Evolutionary conservation across 2,113 vertebrate genomes (phyloP).

Genomic region (Tragulus kanchil): DNA sequence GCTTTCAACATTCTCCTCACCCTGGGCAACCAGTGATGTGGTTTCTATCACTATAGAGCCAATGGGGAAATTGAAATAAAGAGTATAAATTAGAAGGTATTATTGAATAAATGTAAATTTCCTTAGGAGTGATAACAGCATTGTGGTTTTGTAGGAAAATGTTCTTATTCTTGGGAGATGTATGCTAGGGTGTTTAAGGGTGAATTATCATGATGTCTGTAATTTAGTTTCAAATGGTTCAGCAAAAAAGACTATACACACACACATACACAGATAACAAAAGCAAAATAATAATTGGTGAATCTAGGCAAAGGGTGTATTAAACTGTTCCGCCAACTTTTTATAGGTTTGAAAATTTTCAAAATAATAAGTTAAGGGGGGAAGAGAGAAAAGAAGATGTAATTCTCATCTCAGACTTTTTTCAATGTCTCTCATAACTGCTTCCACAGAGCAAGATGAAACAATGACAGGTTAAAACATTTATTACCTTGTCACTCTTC

Average conservation of each 20-base stretch:
- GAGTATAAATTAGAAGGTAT: slow-evolving; percentile 44
- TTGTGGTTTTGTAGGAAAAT: not conserved
- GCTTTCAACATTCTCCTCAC: not conserved
- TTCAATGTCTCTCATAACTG: slow-evolving; percentile 6
- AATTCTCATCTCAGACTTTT: slow-evolving; percentile 53
- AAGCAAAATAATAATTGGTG: slow-evolving; percentile 43
- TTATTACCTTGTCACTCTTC: slow-evolving; percentile 42
- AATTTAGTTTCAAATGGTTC: slow-evolving; percentile 35
- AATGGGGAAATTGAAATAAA: slow-evolving; percentile 62
- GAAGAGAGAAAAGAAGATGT: not conserved
- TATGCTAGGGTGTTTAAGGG: not conserved
- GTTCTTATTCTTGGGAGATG: slow-evolving; percentile 48
- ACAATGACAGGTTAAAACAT: slow-evolving; percentile 52
- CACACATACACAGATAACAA: slow-evolving; percentile 38
- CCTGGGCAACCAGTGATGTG: slow-evolving; percentile 4
- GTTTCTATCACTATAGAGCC: not conserved
- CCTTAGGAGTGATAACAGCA: slow-evolving; percentile 38
- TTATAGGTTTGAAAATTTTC: slow-evolving; percentile 41
- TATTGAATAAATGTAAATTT: slow-evolving; percentile 67
- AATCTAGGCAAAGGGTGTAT: not conserved
- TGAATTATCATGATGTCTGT: slow-evolving; percentile 46
- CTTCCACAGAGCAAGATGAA: slow-evolving; percentile 36
- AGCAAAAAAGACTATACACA: not conserved
- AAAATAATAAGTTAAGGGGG: slow-evolving; percentile 25
- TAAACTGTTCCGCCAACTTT: slow-evolving; percentile 54